Conservation (phyloP, 1,140 invertebrate genomes). For the Portunus trituberculatus region DNA sequence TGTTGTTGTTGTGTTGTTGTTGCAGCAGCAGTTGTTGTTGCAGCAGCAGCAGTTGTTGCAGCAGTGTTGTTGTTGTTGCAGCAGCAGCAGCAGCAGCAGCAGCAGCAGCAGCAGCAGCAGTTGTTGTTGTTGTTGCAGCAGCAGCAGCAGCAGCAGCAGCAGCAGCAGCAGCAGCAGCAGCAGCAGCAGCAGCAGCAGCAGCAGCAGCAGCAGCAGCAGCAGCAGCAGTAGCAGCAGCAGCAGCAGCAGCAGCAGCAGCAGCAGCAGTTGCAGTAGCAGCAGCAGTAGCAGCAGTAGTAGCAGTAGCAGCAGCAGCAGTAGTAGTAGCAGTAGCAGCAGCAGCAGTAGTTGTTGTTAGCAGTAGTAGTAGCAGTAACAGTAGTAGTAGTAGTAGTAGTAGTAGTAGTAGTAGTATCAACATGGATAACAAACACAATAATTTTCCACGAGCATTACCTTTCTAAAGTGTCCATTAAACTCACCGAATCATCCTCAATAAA, state of each 20-base stretch:
- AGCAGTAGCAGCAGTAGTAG: background rate
- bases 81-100: background rate
- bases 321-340: no score
- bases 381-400: conserved; percentile 22
- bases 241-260: background rate
- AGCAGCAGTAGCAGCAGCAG: background rate
- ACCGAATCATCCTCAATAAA: no score
- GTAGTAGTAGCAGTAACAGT: background rate
- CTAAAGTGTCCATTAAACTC: no score
- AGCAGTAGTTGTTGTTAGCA: background rate
- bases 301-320: no score
- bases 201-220: background rate
- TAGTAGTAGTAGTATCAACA: background rate
- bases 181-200: background rate
- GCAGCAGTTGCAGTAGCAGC: background rate
- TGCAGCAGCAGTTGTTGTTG: background rate
- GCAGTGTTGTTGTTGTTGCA: background rate
- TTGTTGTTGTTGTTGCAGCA: background rate
- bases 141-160: background rate
- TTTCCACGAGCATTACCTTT: background rate
- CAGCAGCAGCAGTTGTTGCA: background rate
- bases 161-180: background rate
- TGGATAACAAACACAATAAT: background rate
- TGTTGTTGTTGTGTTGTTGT: no score
- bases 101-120: background rate